Percentiles rank a stretch among this genome's conserved stretches.
phyloP scores from a whole-genome alignment of 1,140 invertebrate species.

The Drosophila saltans region DNA sequence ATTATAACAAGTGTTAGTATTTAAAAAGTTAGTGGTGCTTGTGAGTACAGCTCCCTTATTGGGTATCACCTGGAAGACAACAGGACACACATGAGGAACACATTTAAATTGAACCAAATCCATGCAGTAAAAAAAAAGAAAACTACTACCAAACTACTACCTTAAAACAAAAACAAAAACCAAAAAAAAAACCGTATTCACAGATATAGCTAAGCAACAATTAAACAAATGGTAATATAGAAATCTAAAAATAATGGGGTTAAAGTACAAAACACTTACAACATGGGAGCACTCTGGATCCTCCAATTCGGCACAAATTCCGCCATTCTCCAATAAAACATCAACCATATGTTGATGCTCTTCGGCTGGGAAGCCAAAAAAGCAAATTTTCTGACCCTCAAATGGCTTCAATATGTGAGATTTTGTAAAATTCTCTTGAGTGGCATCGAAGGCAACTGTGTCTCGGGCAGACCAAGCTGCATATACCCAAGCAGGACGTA shows the following conservation, averaged over 20 bases:
- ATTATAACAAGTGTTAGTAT: background rate
- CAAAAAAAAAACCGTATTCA: background rate
- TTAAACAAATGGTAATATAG: background rate
- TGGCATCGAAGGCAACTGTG: conserved; percentile 87
- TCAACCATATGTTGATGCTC: conserved; percentile 96
- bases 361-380: conserved; percentile 94
- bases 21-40: conserved; percentile 52
- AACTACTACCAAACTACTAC: conserved; percentile 32
- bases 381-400: conserved; percentile 92
- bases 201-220: conserved; percentile 6
- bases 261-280: conserved; percentile 86
- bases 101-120: conserved; percentile 8
- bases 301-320: conserved; percentile 88
- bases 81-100: conserved; percentile 47
- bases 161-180: too few relatives aligned
- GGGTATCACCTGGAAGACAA: conserved; percentile 82
- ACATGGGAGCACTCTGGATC: conserved; percentile 95
- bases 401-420: conserved; percentile 93
- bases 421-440: conserved; percentile 87
- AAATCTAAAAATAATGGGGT: background rate
- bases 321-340: conserved; percentile 93
- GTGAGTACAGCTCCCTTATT: conserved; percentile 81
- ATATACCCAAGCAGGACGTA: conserved; percentile 94
- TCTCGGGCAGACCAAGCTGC: conserved; percentile 92
- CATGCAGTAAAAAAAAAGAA: conserved; percentile 32